Base-by-base conservation (phyloP, 2,113 vertebrate genomes). In the Sorex fumeus region DNA sequence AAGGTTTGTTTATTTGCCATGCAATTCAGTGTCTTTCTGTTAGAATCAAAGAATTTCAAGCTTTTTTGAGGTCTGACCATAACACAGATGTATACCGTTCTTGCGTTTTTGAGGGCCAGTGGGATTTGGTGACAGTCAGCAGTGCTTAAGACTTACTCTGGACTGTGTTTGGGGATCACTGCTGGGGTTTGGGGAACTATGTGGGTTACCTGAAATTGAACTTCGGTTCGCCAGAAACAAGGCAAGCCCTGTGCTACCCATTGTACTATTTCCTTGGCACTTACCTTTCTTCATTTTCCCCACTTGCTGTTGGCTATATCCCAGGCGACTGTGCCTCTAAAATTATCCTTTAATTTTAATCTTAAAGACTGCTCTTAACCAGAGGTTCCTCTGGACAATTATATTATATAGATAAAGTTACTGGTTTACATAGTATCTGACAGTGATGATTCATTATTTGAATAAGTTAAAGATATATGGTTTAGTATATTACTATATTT, bases 351-450 rank as follows among this genome's bases (percentile, higher is more conserved):
- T 67, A 30, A 72, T 78, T 87, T 71, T 45, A 7, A 66, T 60
- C 57, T 60, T 23, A 60, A 60, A 21, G 21, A 23, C 6, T 60
- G 57, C 23, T 60, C 18, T 60, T 60, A 21, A 60, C 57, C 18
- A 21, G 18, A 60, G 57, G 57, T 19, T 60, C 47, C 6, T 78
- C 34, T 34, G 19, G 4, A 43, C 8, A 72, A 4, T 18, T 60
- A 4, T 23, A 45, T 8, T 30, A 83, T 84, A 87, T 21, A 60
- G 53, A 75, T 79, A 62, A 90, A 89, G 64, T 82, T 86, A 64
- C 60, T 50, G 45, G 45, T 71, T 71, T 13, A 40, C 34, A 43
- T 30, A 47, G 84, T 53, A 23, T 72, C 43, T 82, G 5, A 1
- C 27, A 50, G 3, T 67, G 3, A 67, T 10, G 62, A 86, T 80